Percentiles rank a stretch among this genome's conserved stretches.
These are phyloP conservation scores for Gorsachius goisagi DNA, from an alignment of 2,113 vertebrate genomes.

Conservation along the genomic window DNA sequence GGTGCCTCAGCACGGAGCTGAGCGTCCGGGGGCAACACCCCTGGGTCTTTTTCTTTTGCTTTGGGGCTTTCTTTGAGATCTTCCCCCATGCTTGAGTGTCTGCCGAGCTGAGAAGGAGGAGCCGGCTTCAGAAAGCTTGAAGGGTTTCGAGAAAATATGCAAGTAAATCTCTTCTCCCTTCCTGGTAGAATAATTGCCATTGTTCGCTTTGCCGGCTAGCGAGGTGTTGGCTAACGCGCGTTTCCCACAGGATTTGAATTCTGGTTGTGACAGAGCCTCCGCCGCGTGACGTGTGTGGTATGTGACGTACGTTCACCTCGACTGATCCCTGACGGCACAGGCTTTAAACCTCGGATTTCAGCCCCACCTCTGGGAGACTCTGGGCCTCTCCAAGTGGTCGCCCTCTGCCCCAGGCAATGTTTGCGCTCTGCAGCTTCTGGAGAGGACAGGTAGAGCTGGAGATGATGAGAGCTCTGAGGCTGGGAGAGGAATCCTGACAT, in stretches of 20 bases:
- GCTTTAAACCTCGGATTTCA: background rate
- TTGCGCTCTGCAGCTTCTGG: background rate
- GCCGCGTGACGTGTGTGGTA: background rate
- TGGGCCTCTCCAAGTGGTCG: rapidly evolving
- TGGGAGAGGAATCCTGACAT: rapidly evolving
- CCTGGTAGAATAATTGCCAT: background rate
- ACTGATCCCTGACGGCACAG: background rate
- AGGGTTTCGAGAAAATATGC: background rate
- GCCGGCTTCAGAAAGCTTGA: background rate
- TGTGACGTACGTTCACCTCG: background rate
- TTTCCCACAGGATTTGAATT: background rate
- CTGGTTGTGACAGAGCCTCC: background rate
- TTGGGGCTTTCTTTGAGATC: background rate
- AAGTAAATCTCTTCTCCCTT: background rate
- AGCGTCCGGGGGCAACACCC: rapidly evolving
- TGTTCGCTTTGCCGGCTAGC: background rate
- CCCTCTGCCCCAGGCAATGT: rapidly evolving
- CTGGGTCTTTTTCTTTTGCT: background rate
- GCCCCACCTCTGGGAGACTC: rapidly evolving
- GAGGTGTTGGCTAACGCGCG: background rate
- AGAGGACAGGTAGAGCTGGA: background rate
- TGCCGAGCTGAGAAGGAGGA: background rate
- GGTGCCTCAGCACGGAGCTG: background rate
- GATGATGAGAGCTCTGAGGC: rapidly evolving
- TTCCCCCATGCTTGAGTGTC: rapidly evolving